phyloP scores from a whole-genome alignment of 2,113 vertebrate genomes.

The Pseudonaja textilis region DNA sequence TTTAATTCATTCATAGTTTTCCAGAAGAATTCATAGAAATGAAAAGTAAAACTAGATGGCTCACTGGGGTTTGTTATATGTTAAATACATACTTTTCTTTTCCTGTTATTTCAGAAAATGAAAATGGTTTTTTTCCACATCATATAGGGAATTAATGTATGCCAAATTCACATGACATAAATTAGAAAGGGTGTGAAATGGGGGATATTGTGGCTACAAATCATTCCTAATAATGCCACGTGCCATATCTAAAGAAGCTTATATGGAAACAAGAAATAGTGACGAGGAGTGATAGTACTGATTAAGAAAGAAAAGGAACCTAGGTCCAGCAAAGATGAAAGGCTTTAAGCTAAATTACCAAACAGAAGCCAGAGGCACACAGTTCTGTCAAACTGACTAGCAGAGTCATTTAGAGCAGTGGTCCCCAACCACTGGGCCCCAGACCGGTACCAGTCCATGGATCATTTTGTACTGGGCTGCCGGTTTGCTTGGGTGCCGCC shows the following conservation, averaged over 20 bases:
- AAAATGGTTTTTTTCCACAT: not conserved
- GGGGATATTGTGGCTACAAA: not conserved
- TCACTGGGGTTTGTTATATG: not conserved
- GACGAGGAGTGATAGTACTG: not conserved
- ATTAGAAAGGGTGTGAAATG: not conserved
- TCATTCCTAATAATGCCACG: not conserved
- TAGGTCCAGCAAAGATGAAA: not conserved
- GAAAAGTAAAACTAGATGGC: conserved; percentile 1
- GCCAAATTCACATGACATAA: not conserved
- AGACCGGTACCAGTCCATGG: too few species aligned
- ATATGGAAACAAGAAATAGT: not conserved
- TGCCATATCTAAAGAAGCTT: not conserved
- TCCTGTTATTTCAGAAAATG: not conserved
- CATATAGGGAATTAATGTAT: not conserved
- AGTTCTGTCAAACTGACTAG: not conserved
- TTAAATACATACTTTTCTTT: not conserved
- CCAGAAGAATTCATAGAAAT: not conserved
- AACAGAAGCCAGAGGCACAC: not conserved
- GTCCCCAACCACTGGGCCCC: not conserved
- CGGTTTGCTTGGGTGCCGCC: too few species aligned
- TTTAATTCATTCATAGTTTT: not conserved
- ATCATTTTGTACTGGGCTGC: too few species aligned
- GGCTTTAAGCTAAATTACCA: not conserved
- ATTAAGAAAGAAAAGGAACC: not conserved
- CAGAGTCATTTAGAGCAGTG: not conserved